These are phyloP conservation scores for Pomacea canaliculata DNA, from an alignment of 2,888 invertebrate genomes.

Conservation along the genomic window DNA sequence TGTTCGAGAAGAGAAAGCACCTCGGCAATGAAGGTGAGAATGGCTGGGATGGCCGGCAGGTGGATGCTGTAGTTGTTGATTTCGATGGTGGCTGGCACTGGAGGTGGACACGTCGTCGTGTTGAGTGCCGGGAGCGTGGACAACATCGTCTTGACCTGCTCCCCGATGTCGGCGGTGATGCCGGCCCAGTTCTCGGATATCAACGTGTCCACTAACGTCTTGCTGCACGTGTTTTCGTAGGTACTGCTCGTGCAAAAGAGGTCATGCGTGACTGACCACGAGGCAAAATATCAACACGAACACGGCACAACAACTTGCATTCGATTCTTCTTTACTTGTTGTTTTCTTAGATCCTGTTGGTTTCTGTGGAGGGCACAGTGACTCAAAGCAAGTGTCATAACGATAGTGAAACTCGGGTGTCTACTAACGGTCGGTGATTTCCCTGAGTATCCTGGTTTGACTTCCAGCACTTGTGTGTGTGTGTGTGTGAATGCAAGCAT, in stretches of 20 bases:
- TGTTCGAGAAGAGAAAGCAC: constrained; percentile 22
- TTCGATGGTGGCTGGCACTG: constrained; percentile 34
- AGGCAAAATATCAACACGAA: too few species aligned
- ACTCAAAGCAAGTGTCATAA: too few species aligned
- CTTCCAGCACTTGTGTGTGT: too few species aligned
- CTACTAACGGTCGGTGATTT: too few species aligned
- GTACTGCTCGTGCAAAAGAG: constrained; percentile 34
- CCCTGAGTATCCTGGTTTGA: too few species aligned
- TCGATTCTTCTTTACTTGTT: too few species aligned
- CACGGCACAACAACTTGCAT: too few species aligned
- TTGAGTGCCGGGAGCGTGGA: constrained; percentile 16
- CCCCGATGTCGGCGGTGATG: constrained; percentile 37
- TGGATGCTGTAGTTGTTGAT: constrained; percentile 35
- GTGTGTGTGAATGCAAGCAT: too few species aligned
- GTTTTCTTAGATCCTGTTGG: too few species aligned
- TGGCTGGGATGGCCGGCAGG: constrained; percentile 41
- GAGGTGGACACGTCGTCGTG: constrained; percentile 37
- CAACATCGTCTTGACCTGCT: constrained; percentile 38
- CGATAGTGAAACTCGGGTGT: too few species aligned
- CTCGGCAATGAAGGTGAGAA: constrained; percentile 44
- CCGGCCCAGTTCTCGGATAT: constrained; percentile 47
- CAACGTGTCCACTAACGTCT: constrained; percentile 42
- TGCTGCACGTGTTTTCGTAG: constrained; percentile 41
- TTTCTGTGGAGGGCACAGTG: too few species aligned
- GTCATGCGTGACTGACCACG: too few species aligned